Evolutionary conservation across 2,888 invertebrate species (phyloP).

Genomic region (Mimachlamys varia): DNA sequence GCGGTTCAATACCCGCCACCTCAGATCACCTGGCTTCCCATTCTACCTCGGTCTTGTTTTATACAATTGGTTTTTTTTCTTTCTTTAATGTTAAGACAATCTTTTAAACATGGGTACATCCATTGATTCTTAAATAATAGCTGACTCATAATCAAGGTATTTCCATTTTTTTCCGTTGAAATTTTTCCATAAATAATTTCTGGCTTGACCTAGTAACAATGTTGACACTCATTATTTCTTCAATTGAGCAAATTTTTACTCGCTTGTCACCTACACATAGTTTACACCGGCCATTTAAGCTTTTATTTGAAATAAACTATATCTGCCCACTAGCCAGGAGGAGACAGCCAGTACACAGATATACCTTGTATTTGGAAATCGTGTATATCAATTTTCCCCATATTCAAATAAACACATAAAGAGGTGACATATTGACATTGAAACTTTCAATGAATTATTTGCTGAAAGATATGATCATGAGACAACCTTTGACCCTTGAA

Average conservation of each 20-base stretch:
- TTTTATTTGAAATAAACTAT: not conserved
- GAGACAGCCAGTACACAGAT: not conserved
- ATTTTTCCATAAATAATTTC: conserved; percentile 28
- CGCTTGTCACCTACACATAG: too few relatives aligned
- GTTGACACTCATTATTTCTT: not conserved
- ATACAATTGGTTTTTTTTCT: conserved; percentile 1
- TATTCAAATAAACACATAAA: not conserved
- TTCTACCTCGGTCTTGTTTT: not conserved
- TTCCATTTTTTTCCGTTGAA: not conserved
- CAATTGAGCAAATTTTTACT: not conserved
- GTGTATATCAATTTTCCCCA: not conserved
- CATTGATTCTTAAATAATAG: not conserved
- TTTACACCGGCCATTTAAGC: not conserved
- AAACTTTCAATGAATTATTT: not conserved
- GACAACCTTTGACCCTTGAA: not conserved
- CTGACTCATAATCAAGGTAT: conserved; percentile 23
- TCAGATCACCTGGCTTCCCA: conserved; percentile 17
- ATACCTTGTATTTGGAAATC: not conserved
- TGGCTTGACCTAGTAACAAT: not conserved
- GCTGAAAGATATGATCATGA: not conserved
- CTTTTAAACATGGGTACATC: not conserved
- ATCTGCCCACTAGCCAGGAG: not conserved
- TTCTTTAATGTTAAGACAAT: not conserved
- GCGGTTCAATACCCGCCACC: not conserved
- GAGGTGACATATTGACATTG: not conserved